Evolutionary conservation across 2,113 vertebrate genomes (phyloP).

Genomic region (Muntiacus muntjak): DNA sequence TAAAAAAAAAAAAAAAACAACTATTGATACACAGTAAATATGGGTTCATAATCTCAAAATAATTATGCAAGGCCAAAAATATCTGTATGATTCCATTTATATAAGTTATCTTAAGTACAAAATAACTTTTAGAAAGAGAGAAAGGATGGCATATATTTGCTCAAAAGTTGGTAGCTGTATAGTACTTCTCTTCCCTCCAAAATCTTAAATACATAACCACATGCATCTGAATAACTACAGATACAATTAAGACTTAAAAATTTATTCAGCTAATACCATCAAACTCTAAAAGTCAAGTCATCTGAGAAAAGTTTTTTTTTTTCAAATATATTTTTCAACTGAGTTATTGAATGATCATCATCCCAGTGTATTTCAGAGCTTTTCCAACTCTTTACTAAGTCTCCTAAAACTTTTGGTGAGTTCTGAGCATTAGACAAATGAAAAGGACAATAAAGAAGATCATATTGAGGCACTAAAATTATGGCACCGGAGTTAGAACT

Average conservation of each 20-base stretch:
- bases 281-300: neutral
- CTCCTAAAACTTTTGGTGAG: neutral
- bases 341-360: neutral
- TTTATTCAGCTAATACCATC: neutral
- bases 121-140: neutral
- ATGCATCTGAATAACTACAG: neutral
- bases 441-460: neutral
- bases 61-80: neutral
- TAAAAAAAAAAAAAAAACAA: neutral
- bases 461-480: neutral
- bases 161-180: neutral
- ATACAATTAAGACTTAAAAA: neutral
- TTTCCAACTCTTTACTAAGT: neutral
- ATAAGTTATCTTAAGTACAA: neutral
- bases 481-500: neutral
- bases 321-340: neutral
- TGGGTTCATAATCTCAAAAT: neutral
- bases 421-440: neutral
- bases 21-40: neutral
- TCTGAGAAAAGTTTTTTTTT: neutral
- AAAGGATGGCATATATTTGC: neutral
- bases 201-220: neutral
- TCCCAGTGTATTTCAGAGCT: neutral
- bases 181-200: neutral
- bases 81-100: neutral